Conservation (phyloP, 2,888 invertebrate species). For the Polyommatus iphigenia region DNA sequence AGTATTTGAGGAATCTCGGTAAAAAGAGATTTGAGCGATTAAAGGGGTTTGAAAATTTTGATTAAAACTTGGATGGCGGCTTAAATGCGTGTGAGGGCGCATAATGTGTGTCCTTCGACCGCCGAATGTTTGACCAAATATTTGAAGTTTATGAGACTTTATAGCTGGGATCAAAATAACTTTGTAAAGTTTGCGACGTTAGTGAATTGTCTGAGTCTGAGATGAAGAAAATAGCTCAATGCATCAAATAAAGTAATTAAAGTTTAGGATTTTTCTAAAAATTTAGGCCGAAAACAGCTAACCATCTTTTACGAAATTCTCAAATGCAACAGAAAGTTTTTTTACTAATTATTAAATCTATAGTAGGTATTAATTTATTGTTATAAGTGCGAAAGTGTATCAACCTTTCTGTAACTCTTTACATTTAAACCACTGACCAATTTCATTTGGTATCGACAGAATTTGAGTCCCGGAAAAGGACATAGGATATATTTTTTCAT, state of each 20-base stretch:
- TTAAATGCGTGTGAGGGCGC: conserved; percentile 44
- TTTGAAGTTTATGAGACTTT: conserved; percentile 36
- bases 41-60: conserved; percentile 38
- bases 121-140: conserved; percentile 32
- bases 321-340: no score
- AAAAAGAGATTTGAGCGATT: conserved; percentile 29
- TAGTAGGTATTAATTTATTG: no score
- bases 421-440: no score
- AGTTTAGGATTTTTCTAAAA: not conserved
- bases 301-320: not conserved
- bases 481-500: no score
- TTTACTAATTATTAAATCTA: no score
- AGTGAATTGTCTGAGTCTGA: not conserved
- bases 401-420: no score
- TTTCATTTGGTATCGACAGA: no score
- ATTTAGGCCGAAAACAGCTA: not conserved
- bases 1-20: conserved; percentile 9
- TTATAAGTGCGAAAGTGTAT: no score
- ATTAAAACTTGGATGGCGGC: conserved; percentile 43
- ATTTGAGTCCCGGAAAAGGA: no score
- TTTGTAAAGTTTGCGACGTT: not conserved
- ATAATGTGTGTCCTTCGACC: conserved; percentile 38
- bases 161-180: conserved; percentile 13
- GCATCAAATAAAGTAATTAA: not conserved
- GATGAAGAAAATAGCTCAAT: not conserved